These are phyloP conservation scores for Elegia similella DNA, from an alignment of 2,888 invertebrate genomes.

Conservation along the genomic window DNA sequence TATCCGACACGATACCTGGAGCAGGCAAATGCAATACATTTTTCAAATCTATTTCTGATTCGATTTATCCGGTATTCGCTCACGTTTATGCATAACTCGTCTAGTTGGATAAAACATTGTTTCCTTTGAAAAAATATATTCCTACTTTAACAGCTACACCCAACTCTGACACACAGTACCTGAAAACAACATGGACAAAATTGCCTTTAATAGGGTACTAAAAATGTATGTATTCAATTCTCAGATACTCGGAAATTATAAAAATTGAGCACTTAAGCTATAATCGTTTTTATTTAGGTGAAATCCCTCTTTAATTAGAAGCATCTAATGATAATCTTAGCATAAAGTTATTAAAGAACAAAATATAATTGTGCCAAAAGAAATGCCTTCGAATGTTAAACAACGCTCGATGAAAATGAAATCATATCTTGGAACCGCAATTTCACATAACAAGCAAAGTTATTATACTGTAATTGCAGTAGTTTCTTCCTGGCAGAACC, in stretches of 20 bases:
- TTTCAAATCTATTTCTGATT: conserved; percentile 10
- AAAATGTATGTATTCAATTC: too few relatives aligned
- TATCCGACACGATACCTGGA: conserved; percentile 10
- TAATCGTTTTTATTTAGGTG: too few relatives aligned
- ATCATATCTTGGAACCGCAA: conserved; percentile 10
- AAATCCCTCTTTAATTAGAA: too few relatives aligned
- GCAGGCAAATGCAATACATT: conserved; percentile 9
- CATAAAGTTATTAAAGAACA: neutral
- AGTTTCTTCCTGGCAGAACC: conserved; percentile 13
- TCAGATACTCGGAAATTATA: too few relatives aligned
- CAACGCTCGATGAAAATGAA: conserved; percentile 4
- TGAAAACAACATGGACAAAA: too few relatives aligned
- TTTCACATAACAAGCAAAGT: conserved; percentile 10
- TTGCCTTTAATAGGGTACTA: too few relatives aligned
- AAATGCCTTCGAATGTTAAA: conserved; percentile 1
- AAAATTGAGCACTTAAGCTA: too few relatives aligned
- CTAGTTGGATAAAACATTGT: neutral
- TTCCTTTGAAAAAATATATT: too few relatives aligned
- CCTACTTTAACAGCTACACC: too few relatives aligned
- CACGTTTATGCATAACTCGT: neutral
- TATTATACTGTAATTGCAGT: conserved; percentile 14
- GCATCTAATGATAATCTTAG: too few relatives aligned
- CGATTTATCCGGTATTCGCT: neutral
- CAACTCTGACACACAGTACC: too few relatives aligned
- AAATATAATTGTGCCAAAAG: neutral